phyloP scores from a whole-genome alignment of 2,888 invertebrate genomes.

The Beris chalybata region DNA sequence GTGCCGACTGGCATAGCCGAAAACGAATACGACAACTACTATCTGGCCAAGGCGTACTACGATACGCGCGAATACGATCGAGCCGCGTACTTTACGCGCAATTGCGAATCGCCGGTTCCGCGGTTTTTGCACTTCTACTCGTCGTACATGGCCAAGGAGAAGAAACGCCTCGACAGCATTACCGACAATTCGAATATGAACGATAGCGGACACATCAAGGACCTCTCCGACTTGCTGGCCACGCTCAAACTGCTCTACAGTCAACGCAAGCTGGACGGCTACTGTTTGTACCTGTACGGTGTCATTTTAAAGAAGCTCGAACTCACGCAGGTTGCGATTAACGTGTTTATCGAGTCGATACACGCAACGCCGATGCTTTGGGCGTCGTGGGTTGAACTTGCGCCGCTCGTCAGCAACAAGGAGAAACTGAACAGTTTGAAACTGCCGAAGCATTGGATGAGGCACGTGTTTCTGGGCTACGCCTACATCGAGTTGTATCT shows the following conservation, averaged over 20 bases:
- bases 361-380: conserved; percentile 83
- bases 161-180: conserved; percentile 83
- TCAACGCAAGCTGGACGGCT: conserved; percentile 77
- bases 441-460: conserved; percentile 91
- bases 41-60: conserved; percentile 83
- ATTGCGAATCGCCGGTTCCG: conserved; percentile 69
- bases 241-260: conserved; percentile 63
- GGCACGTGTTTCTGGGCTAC: conserved; percentile 87
- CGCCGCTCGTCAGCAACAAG: conserved; percentile 79
- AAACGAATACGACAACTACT: conserved; percentile 68
- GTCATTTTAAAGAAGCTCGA: conserved; percentile 87
- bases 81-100: conserved; percentile 77
- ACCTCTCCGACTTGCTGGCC: conserved; percentile 61
- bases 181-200: conserved; percentile 62
- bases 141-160: conserved; percentile 85
- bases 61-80: conserved; percentile 88
- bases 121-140: conserved; percentile 85
- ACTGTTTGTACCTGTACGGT: conserved; percentile 85
- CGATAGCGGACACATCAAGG: conserved; percentile 53
- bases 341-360: conserved; percentile 77
- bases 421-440: conserved; percentile 69
- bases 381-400: conserved; percentile 94
- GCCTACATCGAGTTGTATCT: conserved; percentile 87
- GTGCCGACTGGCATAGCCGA: conserved; percentile 55
- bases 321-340: conserved; percentile 74